Base-by-base conservation (phyloP, 2,113 vertebrate species). In the Furnarius figulus region DNA sequence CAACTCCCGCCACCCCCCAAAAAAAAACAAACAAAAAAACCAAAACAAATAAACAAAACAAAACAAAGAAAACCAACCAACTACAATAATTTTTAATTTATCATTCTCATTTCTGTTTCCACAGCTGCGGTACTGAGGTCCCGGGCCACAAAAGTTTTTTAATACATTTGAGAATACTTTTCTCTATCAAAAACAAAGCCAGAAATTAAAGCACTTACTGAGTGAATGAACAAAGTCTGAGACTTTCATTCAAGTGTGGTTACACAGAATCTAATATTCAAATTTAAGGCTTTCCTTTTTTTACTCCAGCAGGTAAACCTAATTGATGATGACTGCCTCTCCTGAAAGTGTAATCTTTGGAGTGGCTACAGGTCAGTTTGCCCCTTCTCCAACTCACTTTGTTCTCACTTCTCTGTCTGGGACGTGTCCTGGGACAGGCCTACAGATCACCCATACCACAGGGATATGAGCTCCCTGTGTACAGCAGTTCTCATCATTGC, bases 401-500 rank as follows among this genome's bases (percentile, higher is more conserved):
- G 17, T 84, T 72, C 39, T 55, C 30, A 42, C 11, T 42, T 47
- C 15, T 6, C 17, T 42, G 14, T 8, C n/a, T n/a, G n/a, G n/a
- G n/a, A 42, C 20, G 30, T 0, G 4, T 10, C 14, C 31, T 49
- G 23, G 40, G 31, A 30, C 24, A 68, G 8, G 14, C 4, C 52
- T 79, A 11, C 10, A 31, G 25, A 11, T 25, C 17, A 46, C 14
- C 18, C 8, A 20, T 50, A 13, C 8, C 31, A 8, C 46, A 53
- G 37, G 5, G 19, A 9, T 50, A 61, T 21, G 17, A 74, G 2
- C 7, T 61, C 9, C 14, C 10, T 67, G 4, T 2, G 0, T 53
- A 14, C 11, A 10, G 3, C 3, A 50, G 47, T 37, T 50, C 19
- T 42, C 35, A 50, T 20, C 23, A 21, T 59, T 61, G 23, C 10